phyloP scores from a whole-genome alignment of 2,888 invertebrate genomes.

The Conistra vaccinii region DNA sequence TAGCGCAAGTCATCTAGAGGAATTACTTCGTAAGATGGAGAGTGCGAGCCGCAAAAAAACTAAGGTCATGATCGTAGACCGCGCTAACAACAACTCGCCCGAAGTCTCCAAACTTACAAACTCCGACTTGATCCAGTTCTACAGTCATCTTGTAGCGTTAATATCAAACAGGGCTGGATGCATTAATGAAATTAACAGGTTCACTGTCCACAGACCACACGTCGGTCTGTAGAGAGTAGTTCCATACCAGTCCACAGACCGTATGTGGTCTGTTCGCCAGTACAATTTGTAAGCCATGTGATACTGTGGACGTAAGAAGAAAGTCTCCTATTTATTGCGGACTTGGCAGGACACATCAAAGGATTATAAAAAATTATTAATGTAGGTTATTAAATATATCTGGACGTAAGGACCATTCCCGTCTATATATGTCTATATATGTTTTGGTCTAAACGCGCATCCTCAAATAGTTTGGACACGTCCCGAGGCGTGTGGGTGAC shows the following conservation, averaged over 20 bases:
- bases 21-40: background rate
- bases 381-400: too few relatives aligned
- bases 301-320: too few relatives aligned
- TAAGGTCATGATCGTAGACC: background rate
- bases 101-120: background rate
- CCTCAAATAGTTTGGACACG: background rate
- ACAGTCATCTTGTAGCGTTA: background rate
- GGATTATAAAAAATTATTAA: too few relatives aligned
- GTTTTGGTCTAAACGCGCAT: background rate
- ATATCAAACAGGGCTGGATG: background rate
- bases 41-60: background rate
- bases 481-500: background rate
- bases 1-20: background rate
- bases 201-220: too few relatives aligned
- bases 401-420: too few relatives aligned
- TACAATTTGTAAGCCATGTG: too few relatives aligned
- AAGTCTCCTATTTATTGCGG: too few relatives aligned
- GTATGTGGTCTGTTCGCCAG: too few relatives aligned
- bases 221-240: too few relatives aligned
- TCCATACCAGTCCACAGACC: too few relatives aligned
- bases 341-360: too few relatives aligned
- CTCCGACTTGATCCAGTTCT: background rate
- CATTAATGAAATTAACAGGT: background rate
- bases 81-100: background rate
- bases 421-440: too few relatives aligned